These are phyloP conservation scores for Pteria penguin DNA, from an alignment of 2,888 invertebrate genomes.

Conservation along the genomic window DNA sequence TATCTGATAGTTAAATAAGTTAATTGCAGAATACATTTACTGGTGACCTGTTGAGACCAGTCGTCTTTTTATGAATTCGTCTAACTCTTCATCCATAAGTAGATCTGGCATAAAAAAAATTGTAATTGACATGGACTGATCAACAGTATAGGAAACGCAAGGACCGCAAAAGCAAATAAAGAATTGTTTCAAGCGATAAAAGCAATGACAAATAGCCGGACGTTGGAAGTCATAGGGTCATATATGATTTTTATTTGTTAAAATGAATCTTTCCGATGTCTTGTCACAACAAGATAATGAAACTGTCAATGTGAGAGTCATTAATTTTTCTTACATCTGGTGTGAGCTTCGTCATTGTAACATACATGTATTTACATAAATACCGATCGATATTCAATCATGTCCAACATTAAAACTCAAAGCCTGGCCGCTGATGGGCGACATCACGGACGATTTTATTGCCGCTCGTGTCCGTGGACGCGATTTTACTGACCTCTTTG, in stretches of 20 bases:
- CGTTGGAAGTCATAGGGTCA: not conserved
- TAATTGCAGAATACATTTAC: too few species aligned
- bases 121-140: too few species aligned
- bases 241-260: constrained; percentile 12
- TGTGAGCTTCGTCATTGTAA: not conserved
- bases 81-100: too few species aligned
- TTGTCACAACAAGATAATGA: constrained; percentile 19
- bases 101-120: too few species aligned
- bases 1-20: too few species aligned
- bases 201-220: constrained; percentile 4
- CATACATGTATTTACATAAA: constrained; percentile 10
- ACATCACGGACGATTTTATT: not conserved
- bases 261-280: constrained; percentile 13
- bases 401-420: constrained; percentile 15
- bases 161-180: not conserved
- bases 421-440: not conserved
- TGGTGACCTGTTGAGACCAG: too few species aligned
- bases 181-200: not conserved
- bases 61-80: too few species aligned
- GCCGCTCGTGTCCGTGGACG: too few species aligned
- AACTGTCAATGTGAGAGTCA: constrained; percentile 1
- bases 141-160: too few species aligned
- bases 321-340: constrained; percentile 20
- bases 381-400: constrained; percentile 16
- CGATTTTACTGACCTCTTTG: too few species aligned